Evolutionary conservation across 2,888 invertebrate species (phyloP), one percentile per base, ranked within the genome.

Genomic region (Antheraea assamensis): DNA sequence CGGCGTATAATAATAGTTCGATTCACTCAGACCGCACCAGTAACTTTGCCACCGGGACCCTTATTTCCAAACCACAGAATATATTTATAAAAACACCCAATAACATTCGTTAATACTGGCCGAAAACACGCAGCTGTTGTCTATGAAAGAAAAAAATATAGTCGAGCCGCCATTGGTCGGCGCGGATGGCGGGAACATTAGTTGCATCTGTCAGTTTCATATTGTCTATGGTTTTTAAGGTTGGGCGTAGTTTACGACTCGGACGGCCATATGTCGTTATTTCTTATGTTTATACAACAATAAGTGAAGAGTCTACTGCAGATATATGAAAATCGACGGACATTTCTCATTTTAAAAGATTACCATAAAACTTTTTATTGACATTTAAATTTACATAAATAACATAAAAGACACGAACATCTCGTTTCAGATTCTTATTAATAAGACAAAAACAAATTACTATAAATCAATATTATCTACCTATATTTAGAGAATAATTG

Each of bases 81-180:
- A 83, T 85, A 83, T 85, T 89, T 87, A 88, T 87, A 91, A 90
- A 91, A 92, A 90, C 88, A 87, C 84, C 90, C 91, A 91, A 91
- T 91, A 92, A 92, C 88, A 87, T 86, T 88, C 88, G 87, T 87
- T 91, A 88, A 90, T 90, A 83, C 81, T 83, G 87, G 86, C 85
- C 82, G 89, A 87, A 87, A 82, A 84, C 81, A 75, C 78, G 89
- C 92, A 92, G 92, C 90, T 92, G 92, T 88, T 87, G 88, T 82
- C 76, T 75, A 74, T 82, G 82, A 82, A 81, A 86, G 84, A 86
- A 87, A 91, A 90, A 91, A 91, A 88, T 83, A 82, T 85, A 83
- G 81, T 77, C 78, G 80, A 75, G 79, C 81, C 85, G 80, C 85
- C 81, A 91, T 91, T 91, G 92, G 92, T 80, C 80, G 87, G 78